Percentiles rank a stretch among this genome's conserved stretches.
Conservation (phyloP, 2,888 invertebrate species). For the Cantharis lateralis region DNA sequence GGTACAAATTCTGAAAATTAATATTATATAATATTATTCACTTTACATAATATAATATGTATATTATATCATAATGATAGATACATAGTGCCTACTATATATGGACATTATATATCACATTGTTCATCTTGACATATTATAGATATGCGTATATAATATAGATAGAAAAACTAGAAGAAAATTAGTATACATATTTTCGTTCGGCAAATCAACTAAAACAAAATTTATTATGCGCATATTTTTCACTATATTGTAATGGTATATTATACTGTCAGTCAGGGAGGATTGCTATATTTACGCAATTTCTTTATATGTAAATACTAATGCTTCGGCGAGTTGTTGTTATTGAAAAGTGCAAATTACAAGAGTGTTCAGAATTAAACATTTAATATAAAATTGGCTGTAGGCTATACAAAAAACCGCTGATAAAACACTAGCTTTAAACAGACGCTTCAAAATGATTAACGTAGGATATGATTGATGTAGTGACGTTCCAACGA, state of each 20-base stretch:
- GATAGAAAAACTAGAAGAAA: background rate
- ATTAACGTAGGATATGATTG: slow-evolving; percentile 52
- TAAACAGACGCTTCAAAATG: slow-evolving; percentile 43
- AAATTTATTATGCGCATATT: background rate
- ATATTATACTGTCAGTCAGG: background rate
- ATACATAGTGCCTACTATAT: no score
- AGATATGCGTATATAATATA: no score
- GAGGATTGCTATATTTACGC: background rate
- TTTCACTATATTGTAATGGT: background rate
- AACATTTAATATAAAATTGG: background rate
- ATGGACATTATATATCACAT: no score
- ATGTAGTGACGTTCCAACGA: slow-evolving; percentile 46
- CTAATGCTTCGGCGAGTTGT: background rate
- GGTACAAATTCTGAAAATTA: no score
- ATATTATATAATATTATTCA: no score
- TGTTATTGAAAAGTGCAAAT: background rate
- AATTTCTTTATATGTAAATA: background rate
- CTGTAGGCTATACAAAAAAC: slow-evolving; percentile 4
- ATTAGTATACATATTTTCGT: background rate
- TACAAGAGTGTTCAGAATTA: background rate
- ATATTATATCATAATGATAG: no score
- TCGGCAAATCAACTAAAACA: background rate
- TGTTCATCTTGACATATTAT: no score
- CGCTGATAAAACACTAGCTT: slow-evolving; percentile 38
- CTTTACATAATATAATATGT: no score